Evolutionary conservation across 2,797 vertebrate genomes (phyloP).

Genomic region (Pangasius mekongensis): DNA sequence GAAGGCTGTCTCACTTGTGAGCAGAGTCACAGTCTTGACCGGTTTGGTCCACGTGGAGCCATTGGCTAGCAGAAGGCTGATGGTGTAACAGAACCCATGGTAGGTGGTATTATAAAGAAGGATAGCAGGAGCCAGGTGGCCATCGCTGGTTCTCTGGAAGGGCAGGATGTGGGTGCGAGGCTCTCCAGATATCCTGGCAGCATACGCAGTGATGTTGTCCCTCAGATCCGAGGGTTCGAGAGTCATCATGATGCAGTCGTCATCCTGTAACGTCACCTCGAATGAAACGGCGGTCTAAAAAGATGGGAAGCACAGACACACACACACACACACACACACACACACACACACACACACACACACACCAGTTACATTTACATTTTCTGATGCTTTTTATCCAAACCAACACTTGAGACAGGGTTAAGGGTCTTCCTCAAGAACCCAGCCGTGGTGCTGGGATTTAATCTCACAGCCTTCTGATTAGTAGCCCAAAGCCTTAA

Average conservation of each 20-base stretch:
- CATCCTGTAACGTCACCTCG: conserved; percentile 78
- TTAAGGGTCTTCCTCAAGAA: background rate
- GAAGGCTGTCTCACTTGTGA: conserved; percentile 83
- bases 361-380: background rate
- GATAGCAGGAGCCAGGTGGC: conserved; percentile 76
- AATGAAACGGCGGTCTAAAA: conserved; percentile 77
- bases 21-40: conserved; percentile 76
- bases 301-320: conserved; percentile 12
- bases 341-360: background rate
- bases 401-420: background rate
- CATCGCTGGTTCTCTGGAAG: conserved; percentile 73
- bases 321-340: background rate
- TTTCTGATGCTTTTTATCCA: background rate
- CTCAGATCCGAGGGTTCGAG: conserved; percentile 83
- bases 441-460: background rate
- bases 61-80: conserved; percentile 82
- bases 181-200: conserved; percentile 88
- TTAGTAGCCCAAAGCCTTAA: background rate
- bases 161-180: conserved; percentile 83
- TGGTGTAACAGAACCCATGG: conserved; percentile 88
- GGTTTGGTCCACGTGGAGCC: conserved; percentile 81
- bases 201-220: conserved; percentile 79
- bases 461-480: too few relatives aligned
- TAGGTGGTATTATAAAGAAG: conserved; percentile 85
- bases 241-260: conserved; percentile 76